Base-by-base conservation (phyloP, 2,113 vertebrate species). In the Euleptes europaea region DNA sequence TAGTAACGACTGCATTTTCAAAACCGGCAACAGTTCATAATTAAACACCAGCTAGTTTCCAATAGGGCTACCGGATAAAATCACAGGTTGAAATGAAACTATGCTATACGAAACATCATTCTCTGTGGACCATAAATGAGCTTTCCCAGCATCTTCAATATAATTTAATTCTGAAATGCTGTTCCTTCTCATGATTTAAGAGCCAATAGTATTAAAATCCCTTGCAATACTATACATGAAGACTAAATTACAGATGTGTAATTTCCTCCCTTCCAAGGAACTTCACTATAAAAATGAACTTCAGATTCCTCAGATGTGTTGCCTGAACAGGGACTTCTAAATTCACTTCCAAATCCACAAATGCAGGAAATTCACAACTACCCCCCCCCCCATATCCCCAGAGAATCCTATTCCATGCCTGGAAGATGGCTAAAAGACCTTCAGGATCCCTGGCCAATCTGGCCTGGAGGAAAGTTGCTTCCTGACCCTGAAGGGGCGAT, bases 91-190 rank as follows among this genome's bases (percentile, higher is more conserved):
- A 38, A 88, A 60, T 38, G 6, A 26, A 71, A 38, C 54, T 73
- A 60, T 49, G 57, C 73, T 83, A 42, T 5, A 47, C 12, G 83
- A 60, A 75, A 85, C 74, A 54, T 80, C 0, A 66, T 6, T 82
- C 8, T 49, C 40, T 60, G 42, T 80, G 47, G 70, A 28, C 51
- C 49, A 54, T 82, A 5, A 70, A 23, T 38, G n/a, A 4, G 78
- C 47, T 86, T 82, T 57, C 57, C 42, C 72, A 6, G 47, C 19
- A 54, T 1, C 26, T 13, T 74, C 72, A 77, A 70, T 88, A 72
- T 84, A 66, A 84, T 88, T 79, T 84, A 51, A 73, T 72, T 86
- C 73, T 84, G 47, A 78, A 89, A 70, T 3, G 78, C 17, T 63
- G 35, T 67, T 76, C 33, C 63, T 81, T 35, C 31, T 69, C 47